Base-by-base conservation (phyloP, 2,888 invertebrate genomes). In the Thecophora atra region DNA sequence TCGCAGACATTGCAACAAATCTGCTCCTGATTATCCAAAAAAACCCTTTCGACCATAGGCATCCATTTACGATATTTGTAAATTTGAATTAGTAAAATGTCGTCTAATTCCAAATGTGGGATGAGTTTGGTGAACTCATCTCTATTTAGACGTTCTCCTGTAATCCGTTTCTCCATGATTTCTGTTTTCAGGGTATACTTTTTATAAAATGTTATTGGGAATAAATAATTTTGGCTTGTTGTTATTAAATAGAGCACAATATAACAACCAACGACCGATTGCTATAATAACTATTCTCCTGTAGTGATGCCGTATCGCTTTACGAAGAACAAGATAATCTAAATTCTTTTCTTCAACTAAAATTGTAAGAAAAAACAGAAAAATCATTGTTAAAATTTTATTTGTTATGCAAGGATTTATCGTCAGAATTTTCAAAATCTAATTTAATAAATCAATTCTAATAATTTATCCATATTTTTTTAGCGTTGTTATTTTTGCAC, bases 281-380 rank as follows among this genome's bases (percentile, higher is more conserved):
- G 47, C 67, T 56, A 47, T 24, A 52, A 69, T 26, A 65, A 62
- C 44, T 30, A 58, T 30, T 65, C 42, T 60, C 51, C 65, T 64
- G 30, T 21, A 62, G 37, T 72, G 63, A 47, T 51, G 63, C 44
- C 65, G 51, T 28, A 54, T n/a, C 24, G 26, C 52, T 70, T 67
- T 37, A 70, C 47, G 66, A 58, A 62, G 67, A 71, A 42, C 58
- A 73, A 71, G 63, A 73, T 60, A 62, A 52, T 58, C 42, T 44
- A 65, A 54, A 67, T 70, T 69, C 24, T 72, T 72, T 70, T 69
- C 71, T 73, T 76, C 67, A 70, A 76, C 76, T 76, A 76, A 76
- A 76, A 76, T 72, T 74, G 71, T 71, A 76, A 73, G 68, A 71
- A 71, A 52, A 72, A 64, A 71, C 17, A 58, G 70, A 68, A 54